phyloP scores from a whole-genome alignment of 2,797 vertebrate genomes.

The Hafferia zeledoni region DNA sequence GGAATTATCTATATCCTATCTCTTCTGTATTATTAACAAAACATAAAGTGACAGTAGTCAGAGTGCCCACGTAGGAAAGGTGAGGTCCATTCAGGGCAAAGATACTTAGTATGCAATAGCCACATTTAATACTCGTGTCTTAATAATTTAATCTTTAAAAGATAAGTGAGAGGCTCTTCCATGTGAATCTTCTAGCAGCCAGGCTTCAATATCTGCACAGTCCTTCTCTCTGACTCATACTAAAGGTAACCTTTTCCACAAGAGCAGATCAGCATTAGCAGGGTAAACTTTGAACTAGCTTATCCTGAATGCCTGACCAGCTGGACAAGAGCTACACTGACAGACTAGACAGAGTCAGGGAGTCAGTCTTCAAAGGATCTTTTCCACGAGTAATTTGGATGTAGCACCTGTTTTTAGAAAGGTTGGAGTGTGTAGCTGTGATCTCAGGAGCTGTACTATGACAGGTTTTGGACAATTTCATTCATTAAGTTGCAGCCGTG shows the following conservation, averaged over 20 bases:
- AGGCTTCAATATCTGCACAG: background rate
- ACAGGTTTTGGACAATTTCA: background rate
- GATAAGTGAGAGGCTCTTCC: background rate
- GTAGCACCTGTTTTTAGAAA: background rate
- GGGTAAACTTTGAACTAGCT: background rate
- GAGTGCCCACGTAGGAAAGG: background rate
- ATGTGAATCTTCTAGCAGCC: background rate
- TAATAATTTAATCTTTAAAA: background rate
- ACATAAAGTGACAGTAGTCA: background rate
- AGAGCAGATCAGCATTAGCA: background rate
- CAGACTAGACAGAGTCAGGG: background rate
- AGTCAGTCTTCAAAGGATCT: background rate
- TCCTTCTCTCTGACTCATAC: background rate
- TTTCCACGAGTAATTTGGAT: background rate
- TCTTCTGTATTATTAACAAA: background rate
- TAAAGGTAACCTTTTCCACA: background rate
- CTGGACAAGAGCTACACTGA: background rate
- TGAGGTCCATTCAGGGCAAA: background rate
- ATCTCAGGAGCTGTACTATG: background rate
- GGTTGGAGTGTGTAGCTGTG: background rate
- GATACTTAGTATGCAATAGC: background rate
- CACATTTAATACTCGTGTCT: background rate
- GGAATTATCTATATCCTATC: background rate
- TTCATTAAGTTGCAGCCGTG: background rate
- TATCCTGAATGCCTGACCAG: background rate